These are phyloP conservation scores for Adelosebastes latens DNA, from an alignment of 2,797 vertebrate species.

Conservation along the genomic window DNA sequence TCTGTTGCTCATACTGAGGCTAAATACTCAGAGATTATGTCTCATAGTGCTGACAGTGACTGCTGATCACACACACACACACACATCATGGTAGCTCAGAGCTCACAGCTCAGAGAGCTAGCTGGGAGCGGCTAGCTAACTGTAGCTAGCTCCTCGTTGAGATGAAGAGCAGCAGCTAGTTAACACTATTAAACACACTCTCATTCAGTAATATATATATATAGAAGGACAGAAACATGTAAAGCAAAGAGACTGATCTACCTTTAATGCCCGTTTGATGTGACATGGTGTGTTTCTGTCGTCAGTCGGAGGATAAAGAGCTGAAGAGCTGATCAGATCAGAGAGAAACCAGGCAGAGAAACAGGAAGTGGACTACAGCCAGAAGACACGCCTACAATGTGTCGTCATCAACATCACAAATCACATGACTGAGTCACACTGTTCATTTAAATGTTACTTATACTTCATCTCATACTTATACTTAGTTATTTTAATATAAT, in stretches of 20 bases:
- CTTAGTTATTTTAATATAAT: not conserved
- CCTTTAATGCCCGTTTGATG: constrained; percentile 98
- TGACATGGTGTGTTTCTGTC: constrained; percentile 85
- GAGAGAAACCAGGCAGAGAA: constrained; percentile 65
- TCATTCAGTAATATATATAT: fast-evolving
- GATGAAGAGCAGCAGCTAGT: constrained; percentile 9
- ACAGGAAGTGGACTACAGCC: constrained; percentile 73
- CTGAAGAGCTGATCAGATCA: constrained; percentile 66
- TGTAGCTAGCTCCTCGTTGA: constrained; percentile 50
- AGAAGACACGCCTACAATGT: constrained; percentile 14
- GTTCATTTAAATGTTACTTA: not conserved
- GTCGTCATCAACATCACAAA: constrained; percentile 37
- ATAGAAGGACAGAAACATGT: fast-evolving
- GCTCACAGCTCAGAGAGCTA: constrained; percentile 31
- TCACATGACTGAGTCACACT: constrained; percentile 20
- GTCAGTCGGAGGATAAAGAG: constrained; percentile 45
- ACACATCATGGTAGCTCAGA: constrained; percentile 51
- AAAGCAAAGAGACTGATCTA: constrained; percentile 50
- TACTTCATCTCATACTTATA: too few species aligned
- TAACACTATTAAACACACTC: not conserved
- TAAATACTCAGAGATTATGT: constrained; percentile 9
- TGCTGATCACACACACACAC: too few species aligned
- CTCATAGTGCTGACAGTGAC: constrained; percentile 22
- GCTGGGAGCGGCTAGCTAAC: constrained; percentile 67
- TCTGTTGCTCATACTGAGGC: not conserved